A percentile compares a stretch with the other conserved stretches of the same genome.
Evolutionary conservation across 2,113 vertebrate species (phyloP).

Genomic region (Alethe castanea): DNA sequence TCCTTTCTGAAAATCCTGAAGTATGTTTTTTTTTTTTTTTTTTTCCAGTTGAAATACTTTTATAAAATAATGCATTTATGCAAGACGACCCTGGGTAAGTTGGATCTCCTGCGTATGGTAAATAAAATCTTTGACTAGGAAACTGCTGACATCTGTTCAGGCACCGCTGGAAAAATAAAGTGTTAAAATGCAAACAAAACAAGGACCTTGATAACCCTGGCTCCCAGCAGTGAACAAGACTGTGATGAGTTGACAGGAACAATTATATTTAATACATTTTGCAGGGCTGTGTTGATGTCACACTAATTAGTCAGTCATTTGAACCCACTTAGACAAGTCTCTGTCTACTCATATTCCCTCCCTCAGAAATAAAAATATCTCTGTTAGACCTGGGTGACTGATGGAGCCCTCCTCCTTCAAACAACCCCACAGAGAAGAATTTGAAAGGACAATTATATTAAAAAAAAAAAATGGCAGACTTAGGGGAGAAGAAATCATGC

Average conservation of each 20-base stretch:
- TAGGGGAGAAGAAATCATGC: neutral
- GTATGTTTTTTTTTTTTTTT: neutral
- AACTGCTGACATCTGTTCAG: neutral
- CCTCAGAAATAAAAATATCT: neutral
- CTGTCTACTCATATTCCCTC: neutral
- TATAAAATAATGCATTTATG: neutral
- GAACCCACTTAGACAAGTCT: neutral
- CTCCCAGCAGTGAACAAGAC: neutral
- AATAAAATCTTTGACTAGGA: neutral
- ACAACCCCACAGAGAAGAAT: neutral
- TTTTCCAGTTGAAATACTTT: neutral
- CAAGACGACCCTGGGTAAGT: neutral
- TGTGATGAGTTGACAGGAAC: neutral
- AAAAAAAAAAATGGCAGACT: neutral
- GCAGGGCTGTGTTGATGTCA: neutral
- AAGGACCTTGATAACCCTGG: neutral
- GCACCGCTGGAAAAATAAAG: neutral
- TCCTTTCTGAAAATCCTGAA: neutral
- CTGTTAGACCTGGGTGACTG: neutral
- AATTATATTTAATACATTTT: constrained; percentile 14
- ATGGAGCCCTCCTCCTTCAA: neutral
- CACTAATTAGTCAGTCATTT: constrained; percentile 2
- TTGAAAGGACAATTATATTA: neutral
- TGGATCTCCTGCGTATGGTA: neutral
- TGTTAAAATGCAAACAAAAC: neutral